Evolutionary conservation across 2,113 vertebrate genomes (phyloP), one percentile per base, ranked within the genome.

Genomic region (Elachura formosa): DNA sequence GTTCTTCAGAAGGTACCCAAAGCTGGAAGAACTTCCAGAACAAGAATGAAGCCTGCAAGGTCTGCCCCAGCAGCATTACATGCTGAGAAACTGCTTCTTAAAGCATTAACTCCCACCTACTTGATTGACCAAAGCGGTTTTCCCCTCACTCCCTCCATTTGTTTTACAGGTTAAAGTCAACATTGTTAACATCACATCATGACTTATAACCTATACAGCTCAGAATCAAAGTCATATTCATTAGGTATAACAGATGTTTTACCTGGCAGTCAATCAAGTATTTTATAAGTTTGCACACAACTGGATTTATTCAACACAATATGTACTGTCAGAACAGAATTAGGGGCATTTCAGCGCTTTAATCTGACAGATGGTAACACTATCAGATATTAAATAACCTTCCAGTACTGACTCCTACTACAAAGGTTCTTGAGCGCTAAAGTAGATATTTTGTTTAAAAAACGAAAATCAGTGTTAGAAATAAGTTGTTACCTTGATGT

Each of bases 401-500:
- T 76, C 40, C 40, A 80, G 5, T 48, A 51, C 11, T 55, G 40
- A 83, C 43, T 89, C 31, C n/a, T 38, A 67, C 21, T 33, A 94
- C 19, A 76, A 69, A 54, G 31, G 54, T 31, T 62, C 31, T 62
- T 46, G 25, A 82, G 14, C 1, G 4, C 29, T 46, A 61, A 91
- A 84, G 52, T 31, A 68, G 26, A 2, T 40, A 69, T 22, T 88
- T 62, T 58, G 23, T 34, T 74, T 22, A 43, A 43, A 33, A 59
- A 40, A 4, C 1, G 6, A 49, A 52, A 58, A 36, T 4, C 20
- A 55, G 20, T 48, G 17, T 26, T 40, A 90, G 31, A 92, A 92
- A 55, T 62, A 51, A 85, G 26, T 40, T 69, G 28, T 97, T 97
- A 99, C 99, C 99, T 99, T 99, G 91, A 99, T 99, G 96, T 99